Base-by-base conservation (phyloP, 1,140 invertebrate species). In the Aphis gossypii region DNA sequence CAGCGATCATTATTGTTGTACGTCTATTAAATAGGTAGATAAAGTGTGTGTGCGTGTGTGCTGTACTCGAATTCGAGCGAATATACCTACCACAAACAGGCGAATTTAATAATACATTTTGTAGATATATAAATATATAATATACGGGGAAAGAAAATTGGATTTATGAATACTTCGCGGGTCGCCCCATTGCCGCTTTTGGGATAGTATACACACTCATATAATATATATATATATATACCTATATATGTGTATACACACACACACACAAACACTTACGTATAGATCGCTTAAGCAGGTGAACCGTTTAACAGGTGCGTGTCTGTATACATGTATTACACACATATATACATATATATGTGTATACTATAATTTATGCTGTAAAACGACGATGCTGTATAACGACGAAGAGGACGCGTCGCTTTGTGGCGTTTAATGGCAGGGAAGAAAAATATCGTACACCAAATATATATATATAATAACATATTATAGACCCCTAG, bases 271-370 rank as follows among this genome's bases (percentile, higher is more conserved):
- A 7, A 3, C 21, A 30, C 82, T 44, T 0, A 6, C 8, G 38
- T 41, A 23, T 25, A 30, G 84, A 25, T 7, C 41, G 44, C 44
- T n/a, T n/a, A 48, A 7, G 84, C 84, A 86, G 84, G 44, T 86
- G 84, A 86, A 48, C 84, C 84, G 84, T 46, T 86, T 41, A 86
- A 86, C 84, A 86, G 84, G 84, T 86, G 84, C 84, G 84, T 46
- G 44, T 86, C 46, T 46, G 41, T 86, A 46, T n/a, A 20, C 84
- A 30, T 6, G 44, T 20, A 30, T 3, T 86, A 44, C 25, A 44
- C 2, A 48, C 1, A 48, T 46, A 25, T 5, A 46, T 86, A 18
- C 20, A 84, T 84, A 68, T n/a, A 14, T 56, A 25, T 60, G 11
- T 14, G 5, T n/a, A n/a, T 83, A 41, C 38, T 35, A 83, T 83